Evolutionary conservation across 35 echinoderm and acorn worm species (phyloP), one percentile per base, ranked within the genome.

Genomic region (Hemicentrotus pulcherrimus): DNA sequence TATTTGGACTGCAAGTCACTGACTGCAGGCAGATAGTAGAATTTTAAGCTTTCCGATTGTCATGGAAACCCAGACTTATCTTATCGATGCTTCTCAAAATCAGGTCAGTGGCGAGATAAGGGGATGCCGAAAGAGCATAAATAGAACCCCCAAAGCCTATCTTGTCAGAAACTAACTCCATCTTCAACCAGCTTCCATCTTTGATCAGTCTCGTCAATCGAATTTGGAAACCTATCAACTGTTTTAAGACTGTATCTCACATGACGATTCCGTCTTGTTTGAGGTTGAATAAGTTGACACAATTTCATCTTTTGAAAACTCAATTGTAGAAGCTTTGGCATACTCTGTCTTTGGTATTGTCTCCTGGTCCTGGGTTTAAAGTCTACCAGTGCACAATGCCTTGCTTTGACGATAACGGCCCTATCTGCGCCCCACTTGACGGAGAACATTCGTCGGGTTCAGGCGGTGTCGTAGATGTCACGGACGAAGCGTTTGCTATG

Each of bases 351-450:
- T 78, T n/a, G 6, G 19, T 78, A 8, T 28, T 28, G 61, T 78
- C 65, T 28, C 15, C 19, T 18, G 65, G 7, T 28, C 15, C 19
- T 18, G 65, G 7, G 65, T 78, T 4, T 78, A 78, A 78, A 78
- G 65, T 78, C 88, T 90, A 45, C 2, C 45, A 35, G 33, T 12
- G 15, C 88, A 90, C 32, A 90, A 89, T 90, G 88, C 88, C 88
- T 19, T 90, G 88, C 88, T 90, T 90, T 90, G 88, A 90, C 46
- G 88, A 90, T 47, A 90, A 90, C 46, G 19, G 32, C 10, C 88
- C 32, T 6, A 47, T 90, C 88, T 90, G 88, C 32, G 88, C 88
- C 19, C 88, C 88, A 33, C 46, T 90, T 1, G 88, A 90, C 45
- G 88, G 88, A 47, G 88, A 90, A 0, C 88, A 47, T 47, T 45